Evolutionary conservation across 2,113 vertebrate species (phyloP), one percentile per base, ranked within the genome.

Genomic region (Mobula birostris): DNA sequence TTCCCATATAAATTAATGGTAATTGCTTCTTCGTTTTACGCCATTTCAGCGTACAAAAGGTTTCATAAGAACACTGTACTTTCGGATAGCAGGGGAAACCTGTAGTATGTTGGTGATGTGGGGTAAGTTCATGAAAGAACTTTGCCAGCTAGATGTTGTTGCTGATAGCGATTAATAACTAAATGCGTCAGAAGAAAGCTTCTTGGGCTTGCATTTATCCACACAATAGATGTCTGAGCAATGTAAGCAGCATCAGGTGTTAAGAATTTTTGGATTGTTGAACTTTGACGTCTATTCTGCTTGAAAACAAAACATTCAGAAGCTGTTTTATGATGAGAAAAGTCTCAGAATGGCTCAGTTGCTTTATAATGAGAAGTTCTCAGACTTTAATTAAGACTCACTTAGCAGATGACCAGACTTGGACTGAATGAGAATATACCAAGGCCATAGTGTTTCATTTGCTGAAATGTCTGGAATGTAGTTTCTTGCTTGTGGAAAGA

Each of bases 221-320:
- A 61, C 61, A 32, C 87, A 90, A 61, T 58, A 19, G 61, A 90
- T 90, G 40, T 83, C 80, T 83, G 61, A 66, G n/a, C 29, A 90
- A 32, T 32, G 27, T n/a, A 17, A 90, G 58, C 5, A 36, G 70
- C 79, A 8, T 19, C 88, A 70, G 88, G 63, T 91, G n/a, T n/a
- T 15, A 66, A 90, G 87, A 66, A 63, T 91, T 70, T 91, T 91
- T 91, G n/a, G 63, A 70, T 36, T n/a, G 9, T 91, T 68, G 88
- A 70, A 63, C 63, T 40, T 24, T 66, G 61, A 32, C 56, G 6
- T 40, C 15, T 32, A 9, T 32, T n/a, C n/a, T 70, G 58, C 19
- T 14, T 32, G 61, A 90, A 91, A 63, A 91, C 66, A 7, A 5
- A 91, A 70, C 0, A 9, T 66, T 21, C 19, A n/a, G 29, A 66